These are phyloP conservation scores for Scopus umbretta DNA, from an alignment of 2,113 vertebrate species.

Conservation along the genomic window DNA sequence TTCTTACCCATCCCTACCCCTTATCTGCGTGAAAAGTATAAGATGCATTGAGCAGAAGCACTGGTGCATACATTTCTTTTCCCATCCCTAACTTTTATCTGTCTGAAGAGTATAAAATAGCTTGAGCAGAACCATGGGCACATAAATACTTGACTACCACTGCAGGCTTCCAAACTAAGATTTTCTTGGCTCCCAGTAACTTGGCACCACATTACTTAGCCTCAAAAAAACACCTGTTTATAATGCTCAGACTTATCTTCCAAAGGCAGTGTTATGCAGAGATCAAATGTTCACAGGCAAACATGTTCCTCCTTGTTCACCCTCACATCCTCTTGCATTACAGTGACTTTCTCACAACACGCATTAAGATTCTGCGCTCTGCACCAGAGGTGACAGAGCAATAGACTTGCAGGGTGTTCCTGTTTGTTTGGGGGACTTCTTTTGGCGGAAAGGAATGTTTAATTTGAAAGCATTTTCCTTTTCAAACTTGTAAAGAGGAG, in stretches of 20 bases:
- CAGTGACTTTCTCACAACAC: not conserved
- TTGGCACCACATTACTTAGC: conserved; percentile 39
- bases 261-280: conserved; percentile 21
- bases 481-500: not conserved
- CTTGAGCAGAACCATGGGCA: not conserved
- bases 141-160: not conserved
- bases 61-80: not conserved
- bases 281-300: conserved; percentile 25
- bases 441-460: not conserved
- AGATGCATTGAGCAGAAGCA: not conserved
- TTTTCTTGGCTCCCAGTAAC: conserved; percentile 38
- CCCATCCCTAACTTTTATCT: not conserved
- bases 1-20: not conserved
- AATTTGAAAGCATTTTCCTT: not conserved
- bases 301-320: conserved; percentile 17
- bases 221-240: conserved; percentile 47
- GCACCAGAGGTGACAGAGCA: not conserved
- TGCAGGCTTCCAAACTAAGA: conserved; percentile 14
- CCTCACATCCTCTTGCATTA: not conserved
- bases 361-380: not conserved
- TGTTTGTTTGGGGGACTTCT: not conserved
- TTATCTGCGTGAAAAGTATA: not conserved
- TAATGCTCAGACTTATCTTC: conserved; percentile 41
- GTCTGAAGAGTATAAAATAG: not conserved
- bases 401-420: not conserved